Conservation (phyloP, 2,888 invertebrate species). For the Cynaeus angustus region DNA sequence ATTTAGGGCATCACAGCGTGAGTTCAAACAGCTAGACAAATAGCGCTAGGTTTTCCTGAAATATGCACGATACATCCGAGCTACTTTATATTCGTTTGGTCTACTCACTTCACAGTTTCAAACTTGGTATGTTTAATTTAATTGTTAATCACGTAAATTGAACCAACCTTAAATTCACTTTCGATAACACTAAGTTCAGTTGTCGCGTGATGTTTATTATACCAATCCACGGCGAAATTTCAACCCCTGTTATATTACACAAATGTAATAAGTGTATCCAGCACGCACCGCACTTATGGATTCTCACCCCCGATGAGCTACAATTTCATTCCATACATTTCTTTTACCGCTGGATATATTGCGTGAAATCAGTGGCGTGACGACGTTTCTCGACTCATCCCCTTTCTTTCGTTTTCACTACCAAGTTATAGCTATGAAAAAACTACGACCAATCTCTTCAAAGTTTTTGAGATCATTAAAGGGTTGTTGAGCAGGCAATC, state of each 20-base stretch:
- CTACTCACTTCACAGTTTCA: constrained; percentile 33
- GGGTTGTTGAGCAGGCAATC: constrained; percentile 1
- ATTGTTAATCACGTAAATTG: constrained; percentile 43
- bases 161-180: constrained; percentile 40
- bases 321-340: constrained; percentile 38
- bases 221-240: constrained; percentile 10
- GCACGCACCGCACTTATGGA: constrained; percentile 39
- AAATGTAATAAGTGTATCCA: constrained; percentile 31
- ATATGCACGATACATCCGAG: constrained; percentile 46
- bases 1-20: constrained; percentile 44
- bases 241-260: constrained; percentile 24
- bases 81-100: constrained; percentile 47
- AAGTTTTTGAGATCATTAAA: constrained; percentile 1
- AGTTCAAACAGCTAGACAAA: constrained; percentile 50
- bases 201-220: constrained; percentile 31
- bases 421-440: background rate
- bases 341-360: constrained; percentile 34
- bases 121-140: constrained; percentile 38
- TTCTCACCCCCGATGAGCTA: constrained; percentile 29
- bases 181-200: constrained; percentile 37
- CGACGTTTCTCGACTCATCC: constrained; percentile 22
- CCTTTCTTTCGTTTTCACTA: constrained; percentile 14
- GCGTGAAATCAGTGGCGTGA: constrained; percentile 38
- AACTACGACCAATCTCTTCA: background rate
- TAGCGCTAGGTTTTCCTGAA: constrained; percentile 47